These are phyloP conservation scores for Ligdia adustata DNA, from an alignment of 2,888 invertebrate species.

Conservation along the genomic window DNA sequence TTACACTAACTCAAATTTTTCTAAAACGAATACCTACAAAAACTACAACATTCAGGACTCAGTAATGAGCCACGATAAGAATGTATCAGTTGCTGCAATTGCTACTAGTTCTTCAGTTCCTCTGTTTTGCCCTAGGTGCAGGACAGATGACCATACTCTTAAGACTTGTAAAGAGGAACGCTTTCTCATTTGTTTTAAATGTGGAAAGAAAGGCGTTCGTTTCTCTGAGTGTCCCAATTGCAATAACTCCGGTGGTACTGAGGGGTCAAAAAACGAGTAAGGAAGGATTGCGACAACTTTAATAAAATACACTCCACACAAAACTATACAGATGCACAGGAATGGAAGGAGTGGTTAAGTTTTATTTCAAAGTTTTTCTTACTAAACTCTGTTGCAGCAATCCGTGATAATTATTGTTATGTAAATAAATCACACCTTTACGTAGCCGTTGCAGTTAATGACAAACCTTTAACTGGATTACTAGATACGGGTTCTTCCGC, in stretches of 20 bases:
- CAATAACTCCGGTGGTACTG: not conserved
- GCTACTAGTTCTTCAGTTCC: not conserved
- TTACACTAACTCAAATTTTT: not conserved
- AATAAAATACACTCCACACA: too few species aligned
- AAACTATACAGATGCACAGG: too few species aligned
- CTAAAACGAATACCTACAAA: not conserved
- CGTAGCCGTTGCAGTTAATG: not conserved
- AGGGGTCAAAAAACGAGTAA: conserved; percentile 10
- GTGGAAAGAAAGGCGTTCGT: conserved; percentile 8
- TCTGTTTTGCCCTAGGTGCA: conserved; percentile 11
- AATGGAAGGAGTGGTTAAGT: not conserved
- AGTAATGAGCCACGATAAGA: not conserved
- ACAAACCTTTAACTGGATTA: not conserved
- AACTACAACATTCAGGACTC: not conserved
- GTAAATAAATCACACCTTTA: not conserved
- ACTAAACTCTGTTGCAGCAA: not conserved
- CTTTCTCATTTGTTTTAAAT: conserved; percentile 13
- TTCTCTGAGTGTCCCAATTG: conserved; percentile 5
- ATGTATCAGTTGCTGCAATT: not conserved
- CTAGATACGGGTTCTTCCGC: conserved; percentile 7
- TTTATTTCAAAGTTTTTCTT: not conserved
- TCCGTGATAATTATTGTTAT: not conserved
- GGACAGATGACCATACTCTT: conserved; percentile 1
- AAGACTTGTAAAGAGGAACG: not conserved
- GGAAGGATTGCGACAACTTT: conserved; percentile 4